phyloP scores from a whole-genome alignment of 2,797 vertebrate genomes.

The Pteropus rufus region DNA sequence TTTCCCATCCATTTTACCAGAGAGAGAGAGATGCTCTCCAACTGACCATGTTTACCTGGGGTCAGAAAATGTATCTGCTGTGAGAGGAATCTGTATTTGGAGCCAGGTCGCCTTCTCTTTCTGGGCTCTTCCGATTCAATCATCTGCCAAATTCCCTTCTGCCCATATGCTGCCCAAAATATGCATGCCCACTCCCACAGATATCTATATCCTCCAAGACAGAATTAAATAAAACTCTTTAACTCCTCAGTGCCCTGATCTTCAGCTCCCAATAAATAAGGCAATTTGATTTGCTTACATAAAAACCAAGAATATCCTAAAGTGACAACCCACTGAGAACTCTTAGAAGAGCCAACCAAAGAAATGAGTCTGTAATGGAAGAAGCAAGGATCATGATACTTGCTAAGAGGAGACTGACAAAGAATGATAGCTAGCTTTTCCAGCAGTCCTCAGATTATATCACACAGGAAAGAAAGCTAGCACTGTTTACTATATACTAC shows the following conservation, averaged over 20 bases:
- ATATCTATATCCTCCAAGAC: background rate
- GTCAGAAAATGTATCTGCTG: background rate
- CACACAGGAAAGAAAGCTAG: background rate
- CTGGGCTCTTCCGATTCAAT: background rate
- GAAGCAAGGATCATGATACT: background rate
- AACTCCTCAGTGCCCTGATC: background rate
- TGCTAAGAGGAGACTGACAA: background rate
- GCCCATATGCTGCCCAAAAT: background rate
- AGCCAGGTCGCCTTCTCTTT: background rate
- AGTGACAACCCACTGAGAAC: background rate
- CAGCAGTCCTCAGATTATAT: background rate
- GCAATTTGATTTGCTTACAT: background rate
- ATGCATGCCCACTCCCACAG: background rate
- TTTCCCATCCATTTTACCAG: background rate
- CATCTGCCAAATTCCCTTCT: background rate
- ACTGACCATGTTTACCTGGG: background rate
- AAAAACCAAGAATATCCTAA: background rate
- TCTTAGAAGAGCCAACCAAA: conserved; percentile 1
- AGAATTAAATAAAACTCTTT: background rate
- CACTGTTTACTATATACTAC: background rate
- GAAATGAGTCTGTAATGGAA: background rate
- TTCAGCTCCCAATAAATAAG: background rate
- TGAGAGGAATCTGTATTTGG: background rate
- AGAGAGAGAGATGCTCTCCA: background rate
- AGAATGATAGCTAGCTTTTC: background rate